A percentile compares a stretch with the other conserved stretches of the same genome.
These are phyloP conservation scores for Petrolisthes manimaculis DNA, from an alignment of 2,888 invertebrate genomes.

Conservation along the genomic window DNA sequence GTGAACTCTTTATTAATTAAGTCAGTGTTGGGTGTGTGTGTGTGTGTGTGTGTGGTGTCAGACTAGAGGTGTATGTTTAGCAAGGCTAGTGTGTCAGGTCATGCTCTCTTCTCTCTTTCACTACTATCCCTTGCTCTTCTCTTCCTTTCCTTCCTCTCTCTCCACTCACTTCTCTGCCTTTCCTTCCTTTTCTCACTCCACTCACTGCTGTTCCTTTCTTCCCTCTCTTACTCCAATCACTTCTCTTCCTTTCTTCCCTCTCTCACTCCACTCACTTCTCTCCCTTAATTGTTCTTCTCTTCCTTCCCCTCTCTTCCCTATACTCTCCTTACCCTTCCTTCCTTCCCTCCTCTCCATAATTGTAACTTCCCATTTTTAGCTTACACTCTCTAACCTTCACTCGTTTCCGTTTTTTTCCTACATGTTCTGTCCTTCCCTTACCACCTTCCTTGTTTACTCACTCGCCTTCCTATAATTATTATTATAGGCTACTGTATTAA, in stretches of 20 bases:
- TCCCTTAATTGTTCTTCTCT: not conserved
- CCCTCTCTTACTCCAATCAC: not conserved
- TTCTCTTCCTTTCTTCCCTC: not conserved
- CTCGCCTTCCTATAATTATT: not conserved
- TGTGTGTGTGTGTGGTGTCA: too few species aligned
- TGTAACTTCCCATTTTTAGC: too few species aligned
- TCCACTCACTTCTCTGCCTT: not conserved
- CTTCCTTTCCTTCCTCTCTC: not conserved
- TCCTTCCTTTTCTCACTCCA: not conserved
- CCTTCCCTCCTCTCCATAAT: not conserved
- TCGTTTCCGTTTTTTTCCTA: not conserved
- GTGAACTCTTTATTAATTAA: too few species aligned
- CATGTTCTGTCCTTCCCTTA: too few species aligned
- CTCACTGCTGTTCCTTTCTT: not conserved
- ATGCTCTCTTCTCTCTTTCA: not conserved
- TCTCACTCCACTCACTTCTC: not conserved
- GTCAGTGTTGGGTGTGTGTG: too few species aligned
- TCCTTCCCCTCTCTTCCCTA: not conserved
- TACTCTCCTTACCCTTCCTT: not conserved
- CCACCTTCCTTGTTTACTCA: not conserved
- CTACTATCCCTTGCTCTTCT: not conserved
- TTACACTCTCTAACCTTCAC: not conserved
- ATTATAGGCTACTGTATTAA: too few species aligned
- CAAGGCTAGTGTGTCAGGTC: too few species aligned
- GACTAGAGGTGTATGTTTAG: too few species aligned